These are phyloP conservation scores for Virgularia gustaviana DNA, from an alignment of 92 coral and sea anemone species.

Conservation along the genomic window DNA sequence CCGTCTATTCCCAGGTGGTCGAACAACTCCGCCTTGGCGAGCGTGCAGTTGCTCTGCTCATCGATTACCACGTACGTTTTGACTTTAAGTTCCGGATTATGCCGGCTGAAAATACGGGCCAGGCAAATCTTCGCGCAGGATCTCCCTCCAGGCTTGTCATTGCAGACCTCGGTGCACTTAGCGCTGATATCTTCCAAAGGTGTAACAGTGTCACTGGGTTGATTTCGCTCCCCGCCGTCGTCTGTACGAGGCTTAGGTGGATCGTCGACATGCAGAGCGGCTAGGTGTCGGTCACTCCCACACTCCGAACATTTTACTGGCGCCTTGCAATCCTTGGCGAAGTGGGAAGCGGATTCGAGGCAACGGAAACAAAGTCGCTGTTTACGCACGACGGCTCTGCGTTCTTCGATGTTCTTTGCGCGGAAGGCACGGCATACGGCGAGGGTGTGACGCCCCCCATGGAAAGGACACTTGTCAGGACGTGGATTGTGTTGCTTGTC, in stretches of 20 bases:
- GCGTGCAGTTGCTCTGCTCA: slow-evolving; percentile 51
- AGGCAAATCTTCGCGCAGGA: slow-evolving; percentile 54
- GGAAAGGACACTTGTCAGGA: not conserved
- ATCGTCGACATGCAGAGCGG: slow-evolving; percentile 36
- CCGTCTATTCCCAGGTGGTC: slow-evolving; percentile 22
- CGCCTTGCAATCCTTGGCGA: slow-evolving; percentile 37
- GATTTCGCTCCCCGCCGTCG: slow-evolving; percentile 44
- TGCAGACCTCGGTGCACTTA: slow-evolving; percentile 51
- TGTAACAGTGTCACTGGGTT: not conserved
- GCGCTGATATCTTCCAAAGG: not conserved
- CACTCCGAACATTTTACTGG: slow-evolving; percentile 29
- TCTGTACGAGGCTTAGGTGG: too few species aligned
- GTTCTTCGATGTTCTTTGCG: slow-evolving; percentile 11
- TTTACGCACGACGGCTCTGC: slow-evolving; percentile 28
- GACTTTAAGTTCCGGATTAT: slow-evolving; percentile 32
- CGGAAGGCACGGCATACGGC: slow-evolving; percentile 7
- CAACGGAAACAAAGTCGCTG: slow-evolving; percentile 39
- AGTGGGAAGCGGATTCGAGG: slow-evolving; percentile 30
- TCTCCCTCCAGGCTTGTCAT: slow-evolving; percentile 3
- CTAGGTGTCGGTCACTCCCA: slow-evolving; percentile 20
- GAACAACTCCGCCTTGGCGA: slow-evolving; percentile 34
- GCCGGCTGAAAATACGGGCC: slow-evolving; percentile 26
- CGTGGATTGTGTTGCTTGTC: too few species aligned
- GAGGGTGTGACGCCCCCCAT: slow-evolving; percentile 2
- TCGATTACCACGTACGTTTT: slow-evolving; percentile 44